A percentile compares a stretch with the other conserved stretches of the same genome.
phyloP scores from a whole-genome alignment of 2,113 vertebrate genomes.

The Canis aureus region DNA sequence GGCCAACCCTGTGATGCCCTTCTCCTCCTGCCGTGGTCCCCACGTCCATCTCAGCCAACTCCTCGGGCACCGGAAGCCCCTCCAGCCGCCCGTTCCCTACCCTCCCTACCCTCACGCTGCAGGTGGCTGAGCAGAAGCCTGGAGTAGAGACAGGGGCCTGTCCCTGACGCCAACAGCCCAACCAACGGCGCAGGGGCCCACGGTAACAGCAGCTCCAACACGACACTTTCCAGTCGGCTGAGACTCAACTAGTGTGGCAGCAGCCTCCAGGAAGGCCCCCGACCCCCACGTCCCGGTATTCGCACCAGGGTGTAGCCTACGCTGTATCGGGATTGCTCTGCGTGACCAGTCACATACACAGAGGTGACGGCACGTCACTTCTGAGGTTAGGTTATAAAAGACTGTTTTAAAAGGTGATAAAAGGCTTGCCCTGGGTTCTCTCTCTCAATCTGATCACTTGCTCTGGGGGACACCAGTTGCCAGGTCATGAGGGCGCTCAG shows the following conservation, averaged over 20 bases:
- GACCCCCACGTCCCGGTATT: not conserved
- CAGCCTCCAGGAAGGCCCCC: not conserved
- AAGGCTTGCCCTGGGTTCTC: not conserved
- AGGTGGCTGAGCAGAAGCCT: not conserved
- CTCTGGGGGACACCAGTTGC: not conserved
- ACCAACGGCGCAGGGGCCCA: rapidly evolving
- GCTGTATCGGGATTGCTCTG: not conserved
- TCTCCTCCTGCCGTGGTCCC: not conserved
- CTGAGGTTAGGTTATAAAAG: not conserved
- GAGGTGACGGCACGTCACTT: not conserved
- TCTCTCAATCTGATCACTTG: not conserved
- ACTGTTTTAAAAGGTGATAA: not conserved
- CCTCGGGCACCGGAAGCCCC: not conserved
- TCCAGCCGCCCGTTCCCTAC: not conserved
- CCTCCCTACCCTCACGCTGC: too few species aligned
- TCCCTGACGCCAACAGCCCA: not conserved
- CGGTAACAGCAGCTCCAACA: too few species aligned
- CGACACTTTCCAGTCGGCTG: rapidly evolving
- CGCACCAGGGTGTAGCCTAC: not conserved
- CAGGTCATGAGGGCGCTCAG: not conserved
- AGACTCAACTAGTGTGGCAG: not conserved
- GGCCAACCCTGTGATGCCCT: not conserved
- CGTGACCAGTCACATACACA: not conserved
- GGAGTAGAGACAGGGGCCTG: not conserved
- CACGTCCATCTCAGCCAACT: not conserved